Percentiles rank a stretch among this genome's conserved stretches.
phyloP scores from a whole-genome alignment of 1,140 invertebrate species.

The Heliconius eleuchia region DNA sequence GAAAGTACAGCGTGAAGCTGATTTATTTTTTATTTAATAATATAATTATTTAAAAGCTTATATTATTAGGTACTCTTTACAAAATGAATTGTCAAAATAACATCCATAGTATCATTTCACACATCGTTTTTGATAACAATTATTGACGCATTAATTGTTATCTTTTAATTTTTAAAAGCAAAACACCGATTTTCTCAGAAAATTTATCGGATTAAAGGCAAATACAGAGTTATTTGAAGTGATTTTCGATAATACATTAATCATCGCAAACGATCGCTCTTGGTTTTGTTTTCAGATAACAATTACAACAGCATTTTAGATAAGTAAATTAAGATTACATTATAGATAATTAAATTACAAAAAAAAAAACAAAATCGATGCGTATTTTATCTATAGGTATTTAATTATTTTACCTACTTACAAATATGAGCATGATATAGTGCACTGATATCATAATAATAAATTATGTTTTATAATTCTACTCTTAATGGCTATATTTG shows the following conservation, averaged over 20 bases:
- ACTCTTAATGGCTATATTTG: too few species aligned
- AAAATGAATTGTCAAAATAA: slow-evolving; percentile 13
- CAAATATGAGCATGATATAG: too few species aligned
- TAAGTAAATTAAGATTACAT: slow-evolving; percentile 4
- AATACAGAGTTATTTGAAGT: slow-evolving; percentile 34
- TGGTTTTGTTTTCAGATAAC: slow-evolving; percentile 21
- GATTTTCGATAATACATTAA: slow-evolving; percentile 31
- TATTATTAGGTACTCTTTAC: not conserved
- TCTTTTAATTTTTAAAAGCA: slow-evolving; percentile 29
- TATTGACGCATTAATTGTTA: slow-evolving; percentile 29
- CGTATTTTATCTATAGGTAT: too few species aligned
- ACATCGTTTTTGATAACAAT: not conserved
- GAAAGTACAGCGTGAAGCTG: too few species aligned
- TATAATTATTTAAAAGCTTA: too few species aligned
- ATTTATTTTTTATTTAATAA: too few species aligned
- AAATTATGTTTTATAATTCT: too few species aligned
- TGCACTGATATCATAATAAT: too few species aligned
- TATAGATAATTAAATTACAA: slow-evolving; percentile 9
- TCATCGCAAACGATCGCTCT: slow-evolving; percentile 18
- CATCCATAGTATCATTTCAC: not conserved
- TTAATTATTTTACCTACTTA: too few species aligned
- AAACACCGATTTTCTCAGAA: slow-evolving; percentile 28
- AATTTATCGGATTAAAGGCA: slow-evolving; percentile 35
- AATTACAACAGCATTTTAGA: slow-evolving; percentile 25
- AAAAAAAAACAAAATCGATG: not conserved